Evolutionary conservation across 2,888 invertebrate genomes (phyloP), one percentile per base, ranked within the genome.

Genomic region (Magallana nippona): DNA sequence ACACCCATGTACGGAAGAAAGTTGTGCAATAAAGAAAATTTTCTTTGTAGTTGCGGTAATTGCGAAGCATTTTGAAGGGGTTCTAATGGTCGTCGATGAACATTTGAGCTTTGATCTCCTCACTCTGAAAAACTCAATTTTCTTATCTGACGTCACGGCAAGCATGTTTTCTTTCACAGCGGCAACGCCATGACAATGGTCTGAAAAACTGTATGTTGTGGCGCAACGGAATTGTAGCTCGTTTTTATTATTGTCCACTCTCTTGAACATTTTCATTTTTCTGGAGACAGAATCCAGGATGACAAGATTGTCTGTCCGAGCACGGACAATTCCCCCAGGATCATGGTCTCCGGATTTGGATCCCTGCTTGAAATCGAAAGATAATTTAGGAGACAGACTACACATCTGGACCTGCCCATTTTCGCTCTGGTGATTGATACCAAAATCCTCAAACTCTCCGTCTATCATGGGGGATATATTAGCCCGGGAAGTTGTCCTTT

Each of bases 261-360:
- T 71, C 71, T 71, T 71, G 27, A 71, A 71, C 71, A 71, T 71
- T 71, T 71, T 71, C 22, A 71, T 19, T 32, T 71, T 71, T 71
- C 71, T 32, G 17, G 71, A 71, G 15, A 71, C 71, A 27, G 27
- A 71, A 32, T 71, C 71, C 17, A 71, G 15, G 11, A 71, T 71
- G 32, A 71, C 71, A 15, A 71, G 22, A 27, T 71, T 71, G 13
- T 71, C 71, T 71, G 32, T 22, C 15, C 71, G 71, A 71, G 32
- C 71, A 71, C 71, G 71, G 1, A 71, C 71, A 71, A 71, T 71
- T 15, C 27, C 71, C 71, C 71, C 71, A 71, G 32, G 27, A 32
- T 71, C 32, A 22, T 71, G 32, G 27, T 71, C 71, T 27, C 71
- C 71, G 32, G 32, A 71, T 11, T 71, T 71, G 10, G 71, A 71